Conservation (phyloP, 2,888 invertebrate genomes). For the Urechis unicinctus region DNA sequence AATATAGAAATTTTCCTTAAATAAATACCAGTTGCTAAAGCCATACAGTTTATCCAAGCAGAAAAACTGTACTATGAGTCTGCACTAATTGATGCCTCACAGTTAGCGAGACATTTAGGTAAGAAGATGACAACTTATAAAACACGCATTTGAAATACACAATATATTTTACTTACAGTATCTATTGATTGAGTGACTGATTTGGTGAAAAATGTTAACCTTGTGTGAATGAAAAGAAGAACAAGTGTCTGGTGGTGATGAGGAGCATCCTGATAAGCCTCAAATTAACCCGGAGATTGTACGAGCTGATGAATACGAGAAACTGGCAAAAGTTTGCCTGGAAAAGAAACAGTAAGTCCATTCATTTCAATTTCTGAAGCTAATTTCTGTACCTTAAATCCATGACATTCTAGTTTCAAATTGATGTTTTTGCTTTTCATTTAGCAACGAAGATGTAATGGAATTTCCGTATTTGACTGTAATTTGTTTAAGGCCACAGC, state of each 20-base stretch:
- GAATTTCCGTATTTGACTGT: background rate
- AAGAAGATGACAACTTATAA: constrained; percentile 8
- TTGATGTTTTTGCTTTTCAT: no score
- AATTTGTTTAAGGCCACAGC: constrained; percentile 26
- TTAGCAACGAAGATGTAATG: no score
- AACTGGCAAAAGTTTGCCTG: constrained; percentile 37
- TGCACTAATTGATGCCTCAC: constrained; percentile 36
- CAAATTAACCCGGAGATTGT: constrained; percentile 25
- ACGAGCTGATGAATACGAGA: constrained; percentile 41
- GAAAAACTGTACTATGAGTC: constrained; percentile 46
- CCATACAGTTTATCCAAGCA: constrained; percentile 44
- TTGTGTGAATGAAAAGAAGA: no score
- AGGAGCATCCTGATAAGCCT: background rate
- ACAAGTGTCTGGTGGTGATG: background rate
- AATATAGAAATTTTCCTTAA: no score
- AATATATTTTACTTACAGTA: background rate
- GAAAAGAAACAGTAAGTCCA: constrained; percentile 21
- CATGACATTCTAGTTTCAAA: no score
- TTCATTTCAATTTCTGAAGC: no score
- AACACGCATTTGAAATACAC: background rate
- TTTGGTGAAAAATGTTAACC: no score
- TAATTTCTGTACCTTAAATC: no score
- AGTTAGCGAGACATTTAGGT: constrained; percentile 38
- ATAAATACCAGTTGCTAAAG: constrained; percentile 26
- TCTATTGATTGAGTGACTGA: background rate